Percentiles rank a stretch among this genome's conserved stretches.
phyloP scores from a whole-genome alignment of 2,888 invertebrate species.

The Eremobia ochroleuca region DNA sequence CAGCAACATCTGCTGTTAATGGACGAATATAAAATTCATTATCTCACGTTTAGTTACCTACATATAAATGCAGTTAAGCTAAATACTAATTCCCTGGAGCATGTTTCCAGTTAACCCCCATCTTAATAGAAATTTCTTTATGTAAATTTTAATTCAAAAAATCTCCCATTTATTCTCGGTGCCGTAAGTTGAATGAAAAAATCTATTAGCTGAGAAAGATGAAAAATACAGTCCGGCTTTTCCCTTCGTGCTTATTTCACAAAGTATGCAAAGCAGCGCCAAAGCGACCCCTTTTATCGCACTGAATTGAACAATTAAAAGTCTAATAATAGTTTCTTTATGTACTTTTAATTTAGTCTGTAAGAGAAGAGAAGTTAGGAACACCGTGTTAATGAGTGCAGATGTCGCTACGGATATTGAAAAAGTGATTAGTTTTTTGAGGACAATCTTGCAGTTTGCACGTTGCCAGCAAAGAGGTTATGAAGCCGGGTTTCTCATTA shows the following conservation, averaged over 20 bases:
- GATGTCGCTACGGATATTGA: conserved; percentile 38
- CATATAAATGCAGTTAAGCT: conserved; percentile 68
- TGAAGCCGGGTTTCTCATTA: conserved; percentile 27
- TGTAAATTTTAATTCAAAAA: conserved; percentile 82
- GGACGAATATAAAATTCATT: conserved; percentile 59
- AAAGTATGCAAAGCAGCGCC: conserved; percentile 69
- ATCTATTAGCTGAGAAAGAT: conserved; percentile 79
- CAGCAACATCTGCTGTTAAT: conserved; percentile 62
- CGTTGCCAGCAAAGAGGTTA: background rate
- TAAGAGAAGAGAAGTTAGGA: conserved; percentile 35
- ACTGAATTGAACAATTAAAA: conserved; percentile 67
- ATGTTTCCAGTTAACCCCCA: conserved; percentile 77
- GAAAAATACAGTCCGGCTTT: conserved; percentile 70
- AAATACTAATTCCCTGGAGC: conserved; percentile 73
- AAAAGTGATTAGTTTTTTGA: conserved; percentile 52
- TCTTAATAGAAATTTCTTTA: conserved; percentile 82
- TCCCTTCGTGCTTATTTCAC: conserved; percentile 68
- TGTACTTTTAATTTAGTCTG: conserved; percentile 61
- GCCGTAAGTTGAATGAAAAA: conserved; percentile 76
- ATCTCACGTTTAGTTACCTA: conserved; percentile 45
- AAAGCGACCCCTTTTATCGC: conserved; percentile 61
- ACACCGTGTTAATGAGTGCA: conserved; percentile 41
- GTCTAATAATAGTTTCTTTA: conserved; percentile 64
- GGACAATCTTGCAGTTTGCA: conserved; percentile 12
- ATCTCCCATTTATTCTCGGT: conserved; percentile 72